These are phyloP conservation scores for Syngnathus typhle DNA, from an alignment of 2,113 vertebrate genomes.

Conservation along the genomic window DNA sequence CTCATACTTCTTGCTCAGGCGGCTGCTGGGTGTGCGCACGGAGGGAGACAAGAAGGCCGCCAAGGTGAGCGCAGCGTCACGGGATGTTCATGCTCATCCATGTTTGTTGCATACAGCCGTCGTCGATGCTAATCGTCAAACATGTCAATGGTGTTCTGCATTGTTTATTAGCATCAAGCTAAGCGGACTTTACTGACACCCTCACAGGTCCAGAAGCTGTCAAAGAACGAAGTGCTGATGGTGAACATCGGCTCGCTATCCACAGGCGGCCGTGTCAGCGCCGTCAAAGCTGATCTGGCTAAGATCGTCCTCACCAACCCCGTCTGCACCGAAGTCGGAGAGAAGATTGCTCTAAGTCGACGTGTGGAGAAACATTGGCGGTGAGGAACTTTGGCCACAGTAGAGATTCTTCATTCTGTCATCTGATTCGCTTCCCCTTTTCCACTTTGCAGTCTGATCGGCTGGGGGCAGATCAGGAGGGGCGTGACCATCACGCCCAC, in stretches of 20 bases:
- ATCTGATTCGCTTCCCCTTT: slow-evolving; percentile 20
- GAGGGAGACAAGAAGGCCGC: slow-evolving; percentile 99
- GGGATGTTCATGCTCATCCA: background rate
- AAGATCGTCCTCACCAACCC: slow-evolving; percentile 98
- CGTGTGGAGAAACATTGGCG: slow-evolving; percentile 99
- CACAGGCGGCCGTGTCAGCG: slow-evolving; percentile 93
- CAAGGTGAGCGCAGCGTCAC: slow-evolving; percentile 71
- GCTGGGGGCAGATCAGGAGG: slow-evolving; percentile 98
- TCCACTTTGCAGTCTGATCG: slow-evolving; percentile 82
- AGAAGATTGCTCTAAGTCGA: slow-evolving; percentile 97
- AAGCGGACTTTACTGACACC: too few species aligned
- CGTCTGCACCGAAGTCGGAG: slow-evolving; percentile 97
- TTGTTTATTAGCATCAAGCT: too few species aligned
- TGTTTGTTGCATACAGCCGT: too few species aligned
- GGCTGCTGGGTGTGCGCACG: slow-evolving; percentile 91
- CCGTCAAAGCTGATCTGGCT: slow-evolving; percentile 95
- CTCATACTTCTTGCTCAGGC: slow-evolving; percentile 90
- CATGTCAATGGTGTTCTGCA: too few species aligned
- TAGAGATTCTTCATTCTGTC: too few species aligned
- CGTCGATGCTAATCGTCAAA: too few species aligned
- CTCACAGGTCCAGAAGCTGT: slow-evolving; percentile 92
- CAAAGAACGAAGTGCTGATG: slow-evolving; percentile 98
- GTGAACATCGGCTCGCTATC: slow-evolving; percentile 97
- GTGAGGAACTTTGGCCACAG: slow-evolving; percentile 64
- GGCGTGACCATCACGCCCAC: slow-evolving; percentile 98